Evolutionary conservation across 2,113 vertebrate species (phyloP).

Genomic region (Cynocephalus volans): DNA sequence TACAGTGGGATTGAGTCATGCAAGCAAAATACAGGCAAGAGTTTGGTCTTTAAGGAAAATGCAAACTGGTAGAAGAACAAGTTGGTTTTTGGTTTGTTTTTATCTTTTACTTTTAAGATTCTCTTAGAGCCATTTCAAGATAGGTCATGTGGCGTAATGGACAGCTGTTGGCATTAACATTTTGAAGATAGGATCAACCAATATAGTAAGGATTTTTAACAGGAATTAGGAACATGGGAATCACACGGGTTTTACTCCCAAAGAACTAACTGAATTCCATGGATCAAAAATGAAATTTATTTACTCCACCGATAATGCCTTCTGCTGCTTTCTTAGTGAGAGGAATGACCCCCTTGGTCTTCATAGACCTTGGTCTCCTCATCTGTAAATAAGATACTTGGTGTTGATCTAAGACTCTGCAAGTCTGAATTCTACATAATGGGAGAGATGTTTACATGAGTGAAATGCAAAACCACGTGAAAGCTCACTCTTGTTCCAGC

Average conservation of each 20-base stretch:
- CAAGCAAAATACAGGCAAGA: not conserved
- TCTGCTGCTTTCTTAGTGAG: not conserved
- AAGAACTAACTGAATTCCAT: not conserved
- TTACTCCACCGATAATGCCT: accelerated
- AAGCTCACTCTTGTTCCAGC: not conserved
- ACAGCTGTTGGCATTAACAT: not conserved
- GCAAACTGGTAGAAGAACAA: not conserved
- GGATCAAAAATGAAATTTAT: not conserved
- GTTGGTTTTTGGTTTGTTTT: not conserved
- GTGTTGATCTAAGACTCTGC: not conserved
- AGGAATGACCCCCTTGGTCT: not conserved
- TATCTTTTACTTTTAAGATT: not conserved
- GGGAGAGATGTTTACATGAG: not conserved
- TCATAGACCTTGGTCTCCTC: not conserved
- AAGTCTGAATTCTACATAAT: not conserved
- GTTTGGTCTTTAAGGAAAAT: not conserved
- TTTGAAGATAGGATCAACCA: not conserved
- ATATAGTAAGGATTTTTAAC: too few species aligned
- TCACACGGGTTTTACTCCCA: not conserved
- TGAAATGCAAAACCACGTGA: too few species aligned
- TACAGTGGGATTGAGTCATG: accelerated
- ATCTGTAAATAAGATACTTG: not conserved
- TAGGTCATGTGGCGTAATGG: not conserved
- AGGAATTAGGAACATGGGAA: too few species aligned
- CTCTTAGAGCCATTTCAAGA: not conserved